Base-by-base conservation (phyloP, 2,113 vertebrate genomes). In the Chaetops frenatus region DNA sequence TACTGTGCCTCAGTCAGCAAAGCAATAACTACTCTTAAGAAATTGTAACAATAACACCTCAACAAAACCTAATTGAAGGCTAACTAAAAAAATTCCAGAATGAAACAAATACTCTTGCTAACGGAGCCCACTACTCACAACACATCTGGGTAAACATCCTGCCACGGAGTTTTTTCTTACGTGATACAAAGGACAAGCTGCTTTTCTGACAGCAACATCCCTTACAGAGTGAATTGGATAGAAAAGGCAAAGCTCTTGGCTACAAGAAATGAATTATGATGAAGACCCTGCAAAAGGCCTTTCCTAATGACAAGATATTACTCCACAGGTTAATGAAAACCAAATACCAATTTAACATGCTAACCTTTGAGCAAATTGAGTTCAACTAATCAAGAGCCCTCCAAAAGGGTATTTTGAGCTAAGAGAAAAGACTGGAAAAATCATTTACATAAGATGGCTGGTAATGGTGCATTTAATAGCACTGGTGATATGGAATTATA, bases 331-430 rank as follows among this genome's bases (percentile, higher is more conserved):
- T 96, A 97, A 97, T 96, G 95, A 97, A 97, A 97, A 96, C 96
- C 94, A 97, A 97, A 97, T 96, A 97, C 92, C 95, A 97, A 96
- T 96, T 96, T 96, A 97, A 97, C 97, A 94, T 54, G 89, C 81
- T 97, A 96, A 97, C 96, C 96, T 96, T 92, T 94, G 87, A 97
- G 96, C 95, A 97, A 96, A 97, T 94, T 94, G 96, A 97, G 97
- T 96, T 97, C 96, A 97, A 96, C 97, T 97, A 93, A 97, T 97
- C 94, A 97, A 96, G 95, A 90, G 93, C 92, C 92, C 85, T 97
- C 95, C 89, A 95, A 97, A 95, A 96, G 92, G 72, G 89, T 96
- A 94, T 92, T 96, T 83, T 97, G 96, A 95, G 89, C 93, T 88
- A 94, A 90, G 80, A 94, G 81, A 94, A 90, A 89, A 92, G 89